A percentile compares a stretch with the other conserved stretches of the same genome.
Conservation (phyloP, 1,140 invertebrate species). For the Anastatus disparis region DNA sequence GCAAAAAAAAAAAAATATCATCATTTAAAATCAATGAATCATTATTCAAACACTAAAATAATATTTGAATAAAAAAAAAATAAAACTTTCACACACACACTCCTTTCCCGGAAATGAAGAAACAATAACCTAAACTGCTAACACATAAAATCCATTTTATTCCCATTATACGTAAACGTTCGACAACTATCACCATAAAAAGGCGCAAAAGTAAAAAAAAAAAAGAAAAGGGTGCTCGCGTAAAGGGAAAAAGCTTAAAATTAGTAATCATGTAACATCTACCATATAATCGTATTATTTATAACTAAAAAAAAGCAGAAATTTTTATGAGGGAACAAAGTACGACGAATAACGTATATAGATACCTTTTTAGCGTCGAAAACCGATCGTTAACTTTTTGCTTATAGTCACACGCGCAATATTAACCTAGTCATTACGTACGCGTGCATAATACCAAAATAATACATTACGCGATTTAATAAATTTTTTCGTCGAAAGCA, state of each 20-base stretch:
- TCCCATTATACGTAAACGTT: conserved; percentile 32
- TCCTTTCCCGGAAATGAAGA: background rate
- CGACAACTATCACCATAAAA: conserved; percentile 31
- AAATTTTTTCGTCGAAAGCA: conserved; percentile 45
- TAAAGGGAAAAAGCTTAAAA: conserved; percentile 11
- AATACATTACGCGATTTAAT: conserved; percentile 53
- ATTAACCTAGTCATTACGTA: conserved; percentile 54
- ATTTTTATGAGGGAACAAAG: too few relatives aligned
- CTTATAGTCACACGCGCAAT: conserved; percentile 53
- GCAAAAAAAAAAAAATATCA: too few relatives aligned
- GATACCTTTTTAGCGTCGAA: conserved; percentile 13
- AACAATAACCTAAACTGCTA: background rate
- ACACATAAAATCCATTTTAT: conserved; percentile 9
- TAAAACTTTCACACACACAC: too few relatives aligned
- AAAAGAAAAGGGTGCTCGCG: conserved; percentile 34
- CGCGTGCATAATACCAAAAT: background rate
- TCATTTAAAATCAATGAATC: too few relatives aligned
- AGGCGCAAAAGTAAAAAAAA: too few relatives aligned
- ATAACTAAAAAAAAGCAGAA: conserved; percentile 34
- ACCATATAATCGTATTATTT: conserved; percentile 39
- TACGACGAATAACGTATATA: conserved; percentile 9
- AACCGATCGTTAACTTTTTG: conserved; percentile 59
- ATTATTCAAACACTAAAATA: too few relatives aligned
- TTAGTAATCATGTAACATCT: conserved; percentile 40
- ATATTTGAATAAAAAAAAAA: too few relatives aligned